Conservation (phyloP, 2,113 vertebrate genomes). For the Malurus cyaneus region DNA sequence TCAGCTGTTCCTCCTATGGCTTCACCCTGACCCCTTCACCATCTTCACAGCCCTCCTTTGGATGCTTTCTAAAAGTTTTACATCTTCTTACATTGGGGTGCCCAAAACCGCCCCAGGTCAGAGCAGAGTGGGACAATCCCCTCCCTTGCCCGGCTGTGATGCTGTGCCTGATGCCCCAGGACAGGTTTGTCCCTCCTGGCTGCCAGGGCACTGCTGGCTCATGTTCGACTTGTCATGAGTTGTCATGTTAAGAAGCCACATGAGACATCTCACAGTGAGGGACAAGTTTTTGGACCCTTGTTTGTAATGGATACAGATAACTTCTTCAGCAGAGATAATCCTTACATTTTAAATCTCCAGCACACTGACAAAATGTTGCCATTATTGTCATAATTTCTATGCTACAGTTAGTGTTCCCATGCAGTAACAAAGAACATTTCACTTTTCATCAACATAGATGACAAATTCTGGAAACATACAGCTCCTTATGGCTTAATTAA, state of each 20-base stretch:
- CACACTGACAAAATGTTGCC: background rate
- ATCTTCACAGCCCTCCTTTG: background rate
- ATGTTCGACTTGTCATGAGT: accelerated
- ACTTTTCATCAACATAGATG: background rate
- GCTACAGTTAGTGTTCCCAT: background rate
- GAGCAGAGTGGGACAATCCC: accelerated
- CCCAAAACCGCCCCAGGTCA: background rate
- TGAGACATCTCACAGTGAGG: background rate
- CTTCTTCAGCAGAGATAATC: background rate
- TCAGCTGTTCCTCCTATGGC: background rate
- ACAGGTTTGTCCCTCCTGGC: accelerated
- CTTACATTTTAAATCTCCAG: background rate
- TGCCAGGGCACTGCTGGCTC: background rate
- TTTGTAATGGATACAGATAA: background rate
- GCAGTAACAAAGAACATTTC: background rate
- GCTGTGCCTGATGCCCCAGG: background rate
- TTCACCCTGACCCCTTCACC: background rate
- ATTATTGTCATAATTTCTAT: background rate
- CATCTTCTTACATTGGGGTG: background rate
- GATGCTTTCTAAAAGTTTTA: background rate
- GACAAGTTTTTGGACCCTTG: background rate
- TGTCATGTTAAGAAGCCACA: background rate
- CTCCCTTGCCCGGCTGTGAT: accelerated
- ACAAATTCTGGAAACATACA: constrained; percentile 7
- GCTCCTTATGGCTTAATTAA: constrained; percentile 12